Percentiles rank a stretch among this genome's conserved stretches.
These are phyloP conservation scores for Chironomus striatipennis DNA, from an alignment of 1,140 invertebrate genomes.

Conservation along the genomic window DNA sequence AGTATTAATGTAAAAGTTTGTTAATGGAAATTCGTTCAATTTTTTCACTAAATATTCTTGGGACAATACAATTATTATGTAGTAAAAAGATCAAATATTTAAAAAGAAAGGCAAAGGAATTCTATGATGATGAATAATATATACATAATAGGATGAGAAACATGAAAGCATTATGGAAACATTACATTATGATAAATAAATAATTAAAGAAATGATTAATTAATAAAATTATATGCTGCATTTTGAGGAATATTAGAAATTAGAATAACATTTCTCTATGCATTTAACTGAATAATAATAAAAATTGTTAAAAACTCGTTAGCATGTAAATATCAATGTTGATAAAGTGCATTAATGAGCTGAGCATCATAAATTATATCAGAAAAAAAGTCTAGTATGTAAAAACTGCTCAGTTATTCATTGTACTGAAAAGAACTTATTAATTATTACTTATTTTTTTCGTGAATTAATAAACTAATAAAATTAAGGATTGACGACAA, in stretches of 20 bases:
- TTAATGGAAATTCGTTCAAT: background rate
- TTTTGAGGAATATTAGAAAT: too few species aligned
- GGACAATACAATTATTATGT: background rate
- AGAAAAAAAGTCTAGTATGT: background rate
- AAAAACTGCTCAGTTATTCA: slow-evolving; percentile 7
- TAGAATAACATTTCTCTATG: too few species aligned
- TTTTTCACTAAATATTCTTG: slow-evolving; percentile 10
- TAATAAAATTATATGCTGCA: too few species aligned
- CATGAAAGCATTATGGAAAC: too few species aligned
- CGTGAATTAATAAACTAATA: too few species aligned
- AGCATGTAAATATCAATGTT: background rate
- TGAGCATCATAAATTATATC: background rate
- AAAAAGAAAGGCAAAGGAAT: background rate
- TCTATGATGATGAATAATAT: background rate
- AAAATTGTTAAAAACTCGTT: background rate
- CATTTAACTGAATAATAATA: background rate
- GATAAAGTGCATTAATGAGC: background rate
- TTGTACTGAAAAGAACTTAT: slow-evolving; percentile 5
- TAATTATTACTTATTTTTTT: background rate
- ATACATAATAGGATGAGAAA: background rate
- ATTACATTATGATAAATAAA: background rate
- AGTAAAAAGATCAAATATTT: background rate
- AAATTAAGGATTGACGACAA: background rate
- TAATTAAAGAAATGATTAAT: background rate
- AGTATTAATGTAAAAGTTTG: slow-evolving; percentile 8